These are phyloP conservation scores for Setipinna tenuifilis DNA, from an alignment of 2,797 vertebrate genomes.

Conservation along the genomic window DNA sequence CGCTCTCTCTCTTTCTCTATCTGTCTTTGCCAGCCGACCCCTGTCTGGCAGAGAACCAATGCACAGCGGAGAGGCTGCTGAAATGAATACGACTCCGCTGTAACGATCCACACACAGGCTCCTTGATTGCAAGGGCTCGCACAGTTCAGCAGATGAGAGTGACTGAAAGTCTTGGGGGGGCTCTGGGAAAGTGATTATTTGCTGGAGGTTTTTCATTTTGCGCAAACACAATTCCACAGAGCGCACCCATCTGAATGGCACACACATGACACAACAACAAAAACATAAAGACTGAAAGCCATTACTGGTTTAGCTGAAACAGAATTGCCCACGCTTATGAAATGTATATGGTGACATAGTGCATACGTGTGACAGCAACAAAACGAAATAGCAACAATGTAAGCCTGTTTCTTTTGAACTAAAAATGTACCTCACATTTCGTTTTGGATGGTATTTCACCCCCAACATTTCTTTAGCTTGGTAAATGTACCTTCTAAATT, in stretches of 20 bases:
- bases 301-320: neutral
- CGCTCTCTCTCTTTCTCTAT: neutral
- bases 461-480: neutral
- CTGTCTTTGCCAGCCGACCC: neutral
- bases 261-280: too few species aligned
- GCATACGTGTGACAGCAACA: too few species aligned
- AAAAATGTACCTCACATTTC: neutral
- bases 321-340: neutral
- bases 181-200: neutral
- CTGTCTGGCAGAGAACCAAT: neutral
- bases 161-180: neutral
- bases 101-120: neutral
- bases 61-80: neutral
- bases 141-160: neutral
- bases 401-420: neutral
- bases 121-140: neutral
- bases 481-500: too few species aligned
- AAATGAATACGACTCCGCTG: conserved; percentile 5
- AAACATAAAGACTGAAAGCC: too few species aligned
- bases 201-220: neutral
- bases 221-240: neutral
- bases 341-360: neutral
- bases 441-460: too few species aligned
- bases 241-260: neutral
- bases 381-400: too few species aligned